Conservation (phyloP, 2,797 vertebrate species). For the Pachyuromys duprasi region DNA sequence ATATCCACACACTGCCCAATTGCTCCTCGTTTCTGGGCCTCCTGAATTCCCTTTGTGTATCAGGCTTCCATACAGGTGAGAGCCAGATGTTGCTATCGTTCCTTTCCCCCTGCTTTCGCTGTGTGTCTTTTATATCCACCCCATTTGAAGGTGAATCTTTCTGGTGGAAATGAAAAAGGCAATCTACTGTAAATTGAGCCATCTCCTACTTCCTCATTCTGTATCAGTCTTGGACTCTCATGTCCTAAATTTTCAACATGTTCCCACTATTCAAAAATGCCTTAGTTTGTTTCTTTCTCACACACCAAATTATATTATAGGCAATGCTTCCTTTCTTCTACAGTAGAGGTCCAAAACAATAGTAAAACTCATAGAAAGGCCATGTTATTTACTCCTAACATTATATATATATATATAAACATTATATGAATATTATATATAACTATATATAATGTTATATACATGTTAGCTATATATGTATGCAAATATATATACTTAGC, state of each 20-base stretch:
- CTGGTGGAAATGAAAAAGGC: neutral
- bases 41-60: neutral
- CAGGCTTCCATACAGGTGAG: neutral
- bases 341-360: neutral
- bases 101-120: neutral
- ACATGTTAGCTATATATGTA: neutral
- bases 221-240: neutral
- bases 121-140: fast-evolving
- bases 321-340: neutral
- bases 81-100: neutral
- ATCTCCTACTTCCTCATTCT: neutral
- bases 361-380: neutral
- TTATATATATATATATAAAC: neutral
- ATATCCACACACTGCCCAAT: neutral
- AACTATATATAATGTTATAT: neutral
- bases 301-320: neutral
- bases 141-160: neutral
- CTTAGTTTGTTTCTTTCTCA: neutral
- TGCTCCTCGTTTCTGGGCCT: neutral
- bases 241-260: neutral
- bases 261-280: neutral
- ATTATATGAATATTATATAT: neutral
- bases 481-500: neutral
- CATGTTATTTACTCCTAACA: neutral
- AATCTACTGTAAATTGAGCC: neutral